Evolutionary conservation across 1,140 invertebrate genomes (phyloP).

Genomic region (Brachionus paranguensis): DNA sequence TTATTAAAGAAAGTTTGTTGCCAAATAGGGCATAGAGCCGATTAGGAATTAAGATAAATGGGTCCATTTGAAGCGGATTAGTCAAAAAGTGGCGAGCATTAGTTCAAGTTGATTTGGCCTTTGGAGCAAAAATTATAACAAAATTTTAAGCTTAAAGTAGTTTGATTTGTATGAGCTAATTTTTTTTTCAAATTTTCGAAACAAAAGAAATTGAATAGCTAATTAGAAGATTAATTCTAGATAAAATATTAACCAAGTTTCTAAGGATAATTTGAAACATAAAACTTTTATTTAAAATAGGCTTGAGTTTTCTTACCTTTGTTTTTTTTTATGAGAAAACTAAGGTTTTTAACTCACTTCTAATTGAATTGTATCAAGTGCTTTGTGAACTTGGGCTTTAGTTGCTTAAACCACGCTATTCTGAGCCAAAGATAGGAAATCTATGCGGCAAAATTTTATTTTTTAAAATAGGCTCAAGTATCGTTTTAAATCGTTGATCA

Average conservation of each 20-base stretch:
- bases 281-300: not conserved
- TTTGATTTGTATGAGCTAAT: conserved; percentile 23
- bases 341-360: not conserved
- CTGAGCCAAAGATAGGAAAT: not conserved
- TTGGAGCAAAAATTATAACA: not conserved
- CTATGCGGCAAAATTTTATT: not conserved
- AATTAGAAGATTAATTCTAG: conserved; percentile 33
- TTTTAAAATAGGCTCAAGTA: not conserved
- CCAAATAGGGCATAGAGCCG: not conserved
- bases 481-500: not conserved
- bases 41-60: not conserved
- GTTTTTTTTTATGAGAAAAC: not conserved
- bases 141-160: not conserved
- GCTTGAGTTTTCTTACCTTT: not conserved
- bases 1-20: not conserved
- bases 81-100: not conserved
- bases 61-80: not conserved
- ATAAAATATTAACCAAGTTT: not conserved
- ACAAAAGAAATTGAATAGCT: conserved; percentile 13
- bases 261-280: not conserved
- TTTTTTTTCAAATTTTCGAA: conserved; percentile 12
- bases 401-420: not conserved
- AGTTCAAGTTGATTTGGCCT: not conserved
- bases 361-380: not conserved
- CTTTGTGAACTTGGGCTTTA: not conserved